Evolutionary conservation across 2,888 invertebrate genomes (phyloP).

Genomic region (Maniola hyperantus): DNA sequence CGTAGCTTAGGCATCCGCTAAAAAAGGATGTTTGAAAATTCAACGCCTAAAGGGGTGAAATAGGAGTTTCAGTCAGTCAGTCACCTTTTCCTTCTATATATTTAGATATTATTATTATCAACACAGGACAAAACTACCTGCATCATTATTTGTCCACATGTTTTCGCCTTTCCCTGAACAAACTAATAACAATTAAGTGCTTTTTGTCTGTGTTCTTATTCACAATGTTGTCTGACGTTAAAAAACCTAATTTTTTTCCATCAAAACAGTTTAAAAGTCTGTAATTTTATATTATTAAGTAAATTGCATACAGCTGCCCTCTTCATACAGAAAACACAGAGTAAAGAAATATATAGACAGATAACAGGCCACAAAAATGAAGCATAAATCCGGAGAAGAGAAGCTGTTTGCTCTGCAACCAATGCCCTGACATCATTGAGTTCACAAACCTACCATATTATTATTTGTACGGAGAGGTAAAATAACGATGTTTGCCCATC

Average conservation of each 20-base stretch:
- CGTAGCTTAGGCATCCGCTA: no score
- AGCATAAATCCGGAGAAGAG: background rate
- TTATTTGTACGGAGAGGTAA: no score
- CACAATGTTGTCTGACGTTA: slow-evolving; percentile 31
- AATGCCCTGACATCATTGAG: no score
- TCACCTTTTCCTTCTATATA: no score
- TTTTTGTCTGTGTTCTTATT: slow-evolving; percentile 25
- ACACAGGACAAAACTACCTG: no score
- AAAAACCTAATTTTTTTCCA: slow-evolving; percentile 34
- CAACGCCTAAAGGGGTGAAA: no score
- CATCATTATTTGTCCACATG: background rate
- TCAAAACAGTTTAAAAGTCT: slow-evolving; percentile 55
- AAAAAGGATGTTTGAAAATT: no score
- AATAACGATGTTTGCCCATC: no score
- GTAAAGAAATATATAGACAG: background rate
- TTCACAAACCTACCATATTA: no score
- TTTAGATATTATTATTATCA: no score
- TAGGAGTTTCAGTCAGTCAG: no score
- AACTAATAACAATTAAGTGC: slow-evolving; percentile 26
- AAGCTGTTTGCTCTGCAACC: background rate
- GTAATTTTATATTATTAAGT: slow-evolving; percentile 74
- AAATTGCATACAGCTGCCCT: slow-evolving; percentile 66
- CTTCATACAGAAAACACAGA: slow-evolving; percentile 43
- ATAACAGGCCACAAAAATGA: background rate
- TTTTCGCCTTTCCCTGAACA: background rate